A percentile compares a stretch with the other conserved stretches of the same genome.
Evolutionary conservation across 2,113 vertebrate genomes (phyloP).

Genomic region (Oriolus oriolus): DNA sequence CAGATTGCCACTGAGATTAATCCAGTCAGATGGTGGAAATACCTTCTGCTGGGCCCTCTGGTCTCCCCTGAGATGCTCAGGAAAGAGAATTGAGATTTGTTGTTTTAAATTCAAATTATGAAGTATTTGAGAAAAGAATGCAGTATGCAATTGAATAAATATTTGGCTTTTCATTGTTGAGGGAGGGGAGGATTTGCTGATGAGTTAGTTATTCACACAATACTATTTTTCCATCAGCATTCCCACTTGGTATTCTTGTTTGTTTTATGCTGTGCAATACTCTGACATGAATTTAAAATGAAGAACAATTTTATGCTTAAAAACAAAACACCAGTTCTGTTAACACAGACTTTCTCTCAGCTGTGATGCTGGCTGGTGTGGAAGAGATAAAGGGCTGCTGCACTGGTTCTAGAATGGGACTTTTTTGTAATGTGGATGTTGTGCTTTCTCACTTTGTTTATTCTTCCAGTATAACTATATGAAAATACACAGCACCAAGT

Average conservation of each 20-base stretch:
- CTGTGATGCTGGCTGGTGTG: background rate
- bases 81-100: background rate
- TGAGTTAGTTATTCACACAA: background rate
- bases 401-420: background rate
- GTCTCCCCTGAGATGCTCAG: background rate
- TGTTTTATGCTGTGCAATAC: background rate
- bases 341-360: background rate
- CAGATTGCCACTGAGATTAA: background rate
- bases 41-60: background rate
- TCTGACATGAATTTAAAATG: background rate
- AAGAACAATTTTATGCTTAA: background rate
- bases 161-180: constrained; percentile 45
- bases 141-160: constrained; percentile 28
- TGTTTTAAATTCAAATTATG: background rate
- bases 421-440: background rate
- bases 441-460: background rate
- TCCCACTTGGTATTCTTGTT: constrained; percentile 23
- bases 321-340: background rate
- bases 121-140: constrained; percentile 36
- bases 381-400: background rate
- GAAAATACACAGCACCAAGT: background rate
- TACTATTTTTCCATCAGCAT: constrained; percentile 12
- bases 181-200: constrained; percentile 14
- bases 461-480: background rate
- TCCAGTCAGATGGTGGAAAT: background rate